Conservation (phyloP, 2,797 vertebrate genomes). For the Typhlichthys eigenmanni region DNA sequence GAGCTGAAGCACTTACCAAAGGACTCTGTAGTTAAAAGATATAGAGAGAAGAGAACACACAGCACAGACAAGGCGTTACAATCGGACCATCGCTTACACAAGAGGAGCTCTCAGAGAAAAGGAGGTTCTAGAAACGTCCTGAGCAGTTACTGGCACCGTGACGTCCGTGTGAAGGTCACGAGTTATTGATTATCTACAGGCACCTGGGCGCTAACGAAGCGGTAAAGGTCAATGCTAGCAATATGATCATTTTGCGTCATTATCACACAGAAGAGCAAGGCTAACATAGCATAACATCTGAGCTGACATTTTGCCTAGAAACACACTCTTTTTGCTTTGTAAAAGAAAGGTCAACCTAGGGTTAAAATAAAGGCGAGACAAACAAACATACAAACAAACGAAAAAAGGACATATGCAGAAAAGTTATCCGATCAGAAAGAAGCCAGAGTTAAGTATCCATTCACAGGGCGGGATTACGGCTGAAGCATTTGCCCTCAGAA, state of each 20-base stretch:
- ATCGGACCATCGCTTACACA: conserved; percentile 78
- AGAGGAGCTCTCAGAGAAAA: conserved; percentile 62
- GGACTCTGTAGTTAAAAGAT: conserved; percentile 98
- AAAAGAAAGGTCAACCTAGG: conserved; percentile 67
- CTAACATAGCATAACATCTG: conserved; percentile 34
- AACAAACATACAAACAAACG: conserved; percentile 31
- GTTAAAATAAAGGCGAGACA: conserved; percentile 47
- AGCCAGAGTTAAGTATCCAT: conserved; percentile 52
- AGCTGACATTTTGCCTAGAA: conserved; percentile 20
- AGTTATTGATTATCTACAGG: conserved; percentile 28
- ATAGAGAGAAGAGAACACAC: conserved; percentile 88
- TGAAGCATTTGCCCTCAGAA: conserved; percentile 57
- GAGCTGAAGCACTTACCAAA: conserved; percentile 99
- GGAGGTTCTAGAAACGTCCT: conserved; percentile 76
- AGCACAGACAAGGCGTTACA: conserved; percentile 99
- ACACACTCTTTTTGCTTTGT: conserved; percentile 2
- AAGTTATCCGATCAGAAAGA: conserved; percentile 78
- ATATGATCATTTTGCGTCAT: conserved; percentile 18
- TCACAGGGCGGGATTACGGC: conserved; percentile 29
- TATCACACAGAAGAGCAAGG: conserved; percentile 21
- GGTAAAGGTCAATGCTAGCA: conserved; percentile 10
- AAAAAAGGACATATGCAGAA: conserved; percentile 75
- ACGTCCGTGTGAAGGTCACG: conserved; percentile 12
- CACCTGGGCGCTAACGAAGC: conserved; percentile 19
- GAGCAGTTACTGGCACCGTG: conserved; percentile 77